A percentile compares a stretch with the other conserved stretches of the same genome.
These are phyloP conservation scores for Echinometra lucunter DNA, from an alignment of 53 echinoderm and acorn worm genomes.

Conservation along the genomic window DNA sequence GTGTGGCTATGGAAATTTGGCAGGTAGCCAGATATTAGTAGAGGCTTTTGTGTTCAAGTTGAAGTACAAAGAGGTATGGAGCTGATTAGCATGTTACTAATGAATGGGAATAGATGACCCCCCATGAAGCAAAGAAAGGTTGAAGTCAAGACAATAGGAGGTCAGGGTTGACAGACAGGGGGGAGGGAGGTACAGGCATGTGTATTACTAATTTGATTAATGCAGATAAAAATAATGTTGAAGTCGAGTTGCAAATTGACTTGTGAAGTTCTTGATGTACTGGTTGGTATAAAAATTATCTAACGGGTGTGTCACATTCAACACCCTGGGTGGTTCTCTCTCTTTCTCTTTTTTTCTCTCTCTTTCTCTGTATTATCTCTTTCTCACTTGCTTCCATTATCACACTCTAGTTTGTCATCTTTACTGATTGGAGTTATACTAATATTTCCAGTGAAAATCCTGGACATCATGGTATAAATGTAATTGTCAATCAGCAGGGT, in stretches of 20 bases:
- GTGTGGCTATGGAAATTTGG: constrained; percentile 36
- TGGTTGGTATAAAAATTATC: neutral
- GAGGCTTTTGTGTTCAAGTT: constrained; percentile 22
- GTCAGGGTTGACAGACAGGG: neutral
- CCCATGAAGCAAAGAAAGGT: neutral
- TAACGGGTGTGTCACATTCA: neutral
- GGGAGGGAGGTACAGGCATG: neutral
- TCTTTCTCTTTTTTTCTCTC: neutral
- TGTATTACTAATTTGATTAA: neutral
- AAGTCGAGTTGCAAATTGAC: neutral
- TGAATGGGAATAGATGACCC: neutral
- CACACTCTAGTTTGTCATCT: neutral
- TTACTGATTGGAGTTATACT: neutral
- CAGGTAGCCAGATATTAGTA: neutral
- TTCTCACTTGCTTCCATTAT: neutral
- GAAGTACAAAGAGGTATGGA: neutral
- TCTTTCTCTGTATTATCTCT: neutral
- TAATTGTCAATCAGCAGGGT: neutral
- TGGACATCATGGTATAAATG: neutral
- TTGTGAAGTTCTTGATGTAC: neutral
- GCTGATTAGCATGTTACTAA: constrained; percentile 1
- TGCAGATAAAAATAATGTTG: neutral
- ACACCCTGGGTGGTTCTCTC: neutral
- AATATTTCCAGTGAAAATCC: neutral
- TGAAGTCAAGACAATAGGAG: neutral